Evolutionary conservation across 1,140 invertebrate species (phyloP), one percentile per base, ranked within the genome.

Genomic region (Cylas formicarius): DNA sequence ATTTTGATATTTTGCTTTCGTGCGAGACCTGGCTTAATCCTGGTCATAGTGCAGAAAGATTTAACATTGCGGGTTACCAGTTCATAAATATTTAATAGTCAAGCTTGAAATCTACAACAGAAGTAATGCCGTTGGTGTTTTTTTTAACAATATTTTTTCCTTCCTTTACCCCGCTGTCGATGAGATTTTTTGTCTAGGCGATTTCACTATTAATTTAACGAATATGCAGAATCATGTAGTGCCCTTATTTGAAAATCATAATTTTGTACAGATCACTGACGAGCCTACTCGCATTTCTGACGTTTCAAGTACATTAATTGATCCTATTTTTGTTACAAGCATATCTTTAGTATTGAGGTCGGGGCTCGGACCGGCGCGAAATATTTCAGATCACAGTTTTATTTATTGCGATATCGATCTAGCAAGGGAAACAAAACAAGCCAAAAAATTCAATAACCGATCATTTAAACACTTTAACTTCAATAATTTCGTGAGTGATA

Each of bases 211-310:
- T 2, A 14, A 28, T 5, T 28, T 28, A 28, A 11, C 16, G 11
- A 28, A 28, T 28, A 11, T 28, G 16, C n/a, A 28, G 11, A 28
- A 28, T 14, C 27, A n/a, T 28, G n/a, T 28, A n/a, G 16, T n/a
- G 11, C 27, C 11, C 16, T 28, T n/a, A 4, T 14, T 28, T 28
- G 27, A 28, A 28, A 3, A n/a, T 3, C 16, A 28, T 14, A 28
- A 28, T 28, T 28, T 28, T 5, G 11, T 14, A 3, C 27, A 28
- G 6, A n/a, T 28, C 11, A 28, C 16, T 28, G 16, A 28, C 16
- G 27, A 28, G 27, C 27, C 27, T 28, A 28, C 27, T n/a, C 11
- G 27, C 4, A 28, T 28, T 28, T 28, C 27, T 28, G n/a, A 14
- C 27, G 16, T 14, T 5, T 3, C 6, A 4, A 28, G 27, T 14